Conservation (phyloP, 2,113 vertebrate species). For the Catharus fuscescens region DNA sequence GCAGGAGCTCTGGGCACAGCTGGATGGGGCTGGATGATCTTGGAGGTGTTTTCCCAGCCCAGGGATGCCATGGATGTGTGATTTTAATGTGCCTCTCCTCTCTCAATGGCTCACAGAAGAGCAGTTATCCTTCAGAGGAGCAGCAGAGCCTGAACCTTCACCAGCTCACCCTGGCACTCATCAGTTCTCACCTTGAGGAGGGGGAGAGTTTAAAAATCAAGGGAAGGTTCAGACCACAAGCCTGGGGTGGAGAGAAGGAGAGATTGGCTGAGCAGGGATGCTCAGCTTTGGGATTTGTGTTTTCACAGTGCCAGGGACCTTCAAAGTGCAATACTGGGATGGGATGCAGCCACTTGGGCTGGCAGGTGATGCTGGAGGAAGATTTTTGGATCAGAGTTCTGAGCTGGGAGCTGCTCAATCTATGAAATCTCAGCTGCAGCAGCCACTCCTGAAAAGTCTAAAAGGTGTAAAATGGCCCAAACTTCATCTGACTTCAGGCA, state of each 20-base stretch:
- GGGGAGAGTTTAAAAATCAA: background rate
- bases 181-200: background rate
- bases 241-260: background rate
- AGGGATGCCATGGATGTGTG: background rate
- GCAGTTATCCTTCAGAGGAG: constrained; percentile 31
- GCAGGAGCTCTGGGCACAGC: background rate
- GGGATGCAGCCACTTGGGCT: background rate
- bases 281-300: background rate
- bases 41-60: background rate
- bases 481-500: background rate
- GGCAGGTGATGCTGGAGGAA: background rate
- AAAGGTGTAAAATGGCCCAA: background rate
- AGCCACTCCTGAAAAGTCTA: background rate
- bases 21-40: background rate
- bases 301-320: background rate
- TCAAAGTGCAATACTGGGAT: background rate
- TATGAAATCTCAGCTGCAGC: background rate
- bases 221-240: background rate
- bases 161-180: background rate
- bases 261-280: background rate
- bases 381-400: background rate
- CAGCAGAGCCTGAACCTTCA: background rate
- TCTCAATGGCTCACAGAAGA: background rate
- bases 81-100: background rate
- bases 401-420: background rate